Conservation (phyloP, 2,888 invertebrate species). For the Tholera decimalis region DNA sequence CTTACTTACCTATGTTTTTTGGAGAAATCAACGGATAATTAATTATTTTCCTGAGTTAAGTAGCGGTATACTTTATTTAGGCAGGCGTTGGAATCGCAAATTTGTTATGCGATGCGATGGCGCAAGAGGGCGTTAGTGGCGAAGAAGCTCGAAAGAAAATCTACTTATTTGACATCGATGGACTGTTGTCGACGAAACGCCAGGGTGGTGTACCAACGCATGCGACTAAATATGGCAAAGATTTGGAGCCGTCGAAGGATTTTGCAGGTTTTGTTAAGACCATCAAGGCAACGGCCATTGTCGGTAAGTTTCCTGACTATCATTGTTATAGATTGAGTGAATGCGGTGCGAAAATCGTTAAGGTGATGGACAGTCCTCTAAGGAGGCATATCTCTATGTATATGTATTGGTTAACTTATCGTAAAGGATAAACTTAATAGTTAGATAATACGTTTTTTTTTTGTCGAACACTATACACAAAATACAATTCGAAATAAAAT, state of each 20-base stretch:
- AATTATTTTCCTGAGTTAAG: too few relatives aligned
- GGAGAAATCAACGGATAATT: background rate
- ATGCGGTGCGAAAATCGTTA: background rate
- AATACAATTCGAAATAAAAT: too few relatives aligned
- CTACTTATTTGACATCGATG: constrained; percentile 98
- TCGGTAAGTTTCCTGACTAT: constrained; percentile 92
- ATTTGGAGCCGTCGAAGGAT: constrained; percentile 93
- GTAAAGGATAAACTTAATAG: too few relatives aligned
- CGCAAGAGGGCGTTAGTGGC: constrained; percentile 88
- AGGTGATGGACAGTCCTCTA: too few relatives aligned
- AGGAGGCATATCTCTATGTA: too few relatives aligned
- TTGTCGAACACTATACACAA: too few relatives aligned
- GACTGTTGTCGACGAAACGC: constrained; percentile 93
- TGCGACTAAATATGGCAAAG: constrained; percentile 93
- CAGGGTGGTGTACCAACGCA: constrained; percentile 92
- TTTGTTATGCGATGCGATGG: constrained; percentile 96
- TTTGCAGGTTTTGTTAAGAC: constrained; percentile 94
- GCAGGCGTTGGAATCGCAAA: constrained; percentile 97
- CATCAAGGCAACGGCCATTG: constrained; percentile 95
- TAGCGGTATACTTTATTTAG: constrained; percentile 77
- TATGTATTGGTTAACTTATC: too few relatives aligned
- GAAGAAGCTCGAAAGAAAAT: constrained; percentile 95
- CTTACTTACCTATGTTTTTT: too few relatives aligned
- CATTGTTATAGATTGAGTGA: background rate
- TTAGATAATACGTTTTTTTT: too few relatives aligned